Conservation (phyloP, 1,140 invertebrate species). For the Atta cephalotes region DNA sequence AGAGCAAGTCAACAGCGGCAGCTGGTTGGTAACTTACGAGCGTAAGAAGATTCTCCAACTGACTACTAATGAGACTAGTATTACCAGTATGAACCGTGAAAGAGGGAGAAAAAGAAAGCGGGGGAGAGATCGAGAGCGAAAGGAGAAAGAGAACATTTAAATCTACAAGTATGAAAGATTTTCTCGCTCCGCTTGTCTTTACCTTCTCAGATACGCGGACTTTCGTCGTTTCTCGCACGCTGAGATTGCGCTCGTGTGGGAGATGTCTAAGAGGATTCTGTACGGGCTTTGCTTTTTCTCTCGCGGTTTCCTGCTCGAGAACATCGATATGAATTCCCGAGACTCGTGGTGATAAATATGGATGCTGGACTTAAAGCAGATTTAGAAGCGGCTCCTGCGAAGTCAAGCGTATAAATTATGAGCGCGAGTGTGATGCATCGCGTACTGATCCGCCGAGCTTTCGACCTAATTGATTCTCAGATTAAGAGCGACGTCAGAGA, state of each 20-base stretch:
- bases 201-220: slow-evolving; percentile 2
- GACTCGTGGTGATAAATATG: slow-evolving; percentile 46
- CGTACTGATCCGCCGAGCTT: slow-evolving; percentile 28
- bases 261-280: slow-evolving; percentile 39
- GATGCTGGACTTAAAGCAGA: slow-evolving; percentile 44
- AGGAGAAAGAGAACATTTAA: slow-evolving; percentile 32
- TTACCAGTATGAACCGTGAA: slow-evolving; percentile 68
- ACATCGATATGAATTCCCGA: slow-evolving; percentile 53
- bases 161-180: slow-evolving; percentile 19
- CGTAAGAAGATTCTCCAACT: slow-evolving; percentile 65
- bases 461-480: slow-evolving; percentile 57
- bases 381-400: slow-evolving; percentile 51
- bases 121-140: slow-evolving; percentile 37
- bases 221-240: slow-evolving; percentile 8
- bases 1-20: slow-evolving; percentile 76
- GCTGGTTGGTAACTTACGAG: slow-evolving; percentile 77
- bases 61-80: slow-evolving; percentile 78
- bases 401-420: slow-evolving; percentile 45
- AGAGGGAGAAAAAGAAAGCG: slow-evolving; percentile 32
- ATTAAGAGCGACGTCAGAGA: slow-evolving; percentile 48
- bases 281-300: slow-evolving; percentile 20
- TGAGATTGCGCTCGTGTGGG: slow-evolving; percentile 15
- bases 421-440: slow-evolving; percentile 26
- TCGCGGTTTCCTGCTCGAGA: slow-evolving; percentile 35
- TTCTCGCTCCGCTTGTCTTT: slow-evolving; percentile 23